A percentile compares a stretch with the other conserved stretches of the same genome.
phyloP scores from a whole-genome alignment of 2,888 invertebrate species.

The Pristionchus exspectatus region DNA sequence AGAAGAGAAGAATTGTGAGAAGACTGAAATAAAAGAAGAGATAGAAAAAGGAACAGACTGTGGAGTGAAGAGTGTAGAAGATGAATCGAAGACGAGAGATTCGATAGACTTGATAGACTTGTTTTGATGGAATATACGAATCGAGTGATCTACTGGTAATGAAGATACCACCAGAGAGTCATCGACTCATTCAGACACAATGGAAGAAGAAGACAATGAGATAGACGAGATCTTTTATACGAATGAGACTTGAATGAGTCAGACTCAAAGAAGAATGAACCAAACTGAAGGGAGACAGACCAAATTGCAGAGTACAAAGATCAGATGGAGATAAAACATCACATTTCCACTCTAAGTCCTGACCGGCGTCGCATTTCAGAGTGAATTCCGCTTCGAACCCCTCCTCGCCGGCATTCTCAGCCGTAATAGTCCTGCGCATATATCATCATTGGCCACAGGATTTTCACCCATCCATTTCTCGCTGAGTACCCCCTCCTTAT shows the following conservation, averaged over 20 bases:
- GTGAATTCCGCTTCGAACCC: too few species aligned
- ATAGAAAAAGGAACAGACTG: neutral
- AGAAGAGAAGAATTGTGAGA: neutral
- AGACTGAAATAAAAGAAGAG: neutral
- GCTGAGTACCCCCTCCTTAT: too few species aligned
- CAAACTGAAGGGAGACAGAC: slow-evolving; percentile 34
- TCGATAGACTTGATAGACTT: slow-evolving; percentile 42
- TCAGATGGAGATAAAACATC: slow-evolving; percentile 34
- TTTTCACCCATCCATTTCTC: too few species aligned
- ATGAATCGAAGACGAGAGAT: slow-evolving; percentile 25
- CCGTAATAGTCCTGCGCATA: too few species aligned
- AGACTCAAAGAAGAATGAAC: slow-evolving; percentile 52
- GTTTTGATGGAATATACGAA: neutral
- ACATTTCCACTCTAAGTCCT: too few species aligned
- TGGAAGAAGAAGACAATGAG: slow-evolving; percentile 46
- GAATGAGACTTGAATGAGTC: slow-evolving; percentile 39
- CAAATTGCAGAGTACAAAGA: neutral
- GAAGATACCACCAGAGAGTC: slow-evolving; percentile 34
- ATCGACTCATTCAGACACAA: slow-evolving; percentile 48
- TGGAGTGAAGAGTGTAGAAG: neutral
- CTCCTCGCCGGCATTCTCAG: too few species aligned
- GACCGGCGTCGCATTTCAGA: too few species aligned
- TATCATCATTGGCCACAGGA: too few species aligned
- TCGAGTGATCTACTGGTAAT: slow-evolving; percentile 27
- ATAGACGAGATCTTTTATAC: slow-evolving; percentile 53